Base-by-base conservation (phyloP, 2,113 vertebrate genomes). In the Sander lucioperca region DNA sequence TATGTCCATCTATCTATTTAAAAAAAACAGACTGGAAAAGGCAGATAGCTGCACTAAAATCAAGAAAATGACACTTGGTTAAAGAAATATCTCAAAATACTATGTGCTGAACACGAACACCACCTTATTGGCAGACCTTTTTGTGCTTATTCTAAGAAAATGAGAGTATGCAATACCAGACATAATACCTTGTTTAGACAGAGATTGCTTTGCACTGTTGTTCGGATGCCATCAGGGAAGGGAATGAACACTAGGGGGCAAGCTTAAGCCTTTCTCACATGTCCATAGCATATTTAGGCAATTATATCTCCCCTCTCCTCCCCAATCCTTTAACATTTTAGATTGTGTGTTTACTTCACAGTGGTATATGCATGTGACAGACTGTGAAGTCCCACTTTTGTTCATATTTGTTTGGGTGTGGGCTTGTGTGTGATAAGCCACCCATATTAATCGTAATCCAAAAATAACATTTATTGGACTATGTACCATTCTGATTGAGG, bases 181-280 rank as follows among this genome's bases (percentile, higher is more conserved):
- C 13, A 9, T 45, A 30, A 56, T 18, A n/a, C 15, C 27, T 51
- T 64, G 33, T 64, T 78, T 33, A 57, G 64, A 78, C 33, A 33
- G 21, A 43, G 74, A 50, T 16, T 18, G 39, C 45, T 68, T 16
- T 82, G 39, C 68, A 66, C 13, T 80, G 45, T 66, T 81, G 69
- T 82, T 89, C 45, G 69, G 33, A 62, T 81, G 71, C 87, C 91
- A 82, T 81, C 56, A 73, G 59, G 83, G 86, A 87, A 78, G 14
- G 14, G 4, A 73, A 70, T 90, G 88, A 94, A 87, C 95, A 96
- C 95, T 94, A 95, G 95, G 93, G 94, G 95, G 94, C 95, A 95
- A 88, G 76, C 93, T 94, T 94, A 89, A 91, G 91, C 94, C 93
- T 94, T 86, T 80, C 72, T 91, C 85, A 62, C 81, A 57, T 57